Evolutionary conservation across 2,888 invertebrate genomes (phyloP), one percentile per base, ranked within the genome.

Genomic region (Macrosoma leucophasiata): DNA sequence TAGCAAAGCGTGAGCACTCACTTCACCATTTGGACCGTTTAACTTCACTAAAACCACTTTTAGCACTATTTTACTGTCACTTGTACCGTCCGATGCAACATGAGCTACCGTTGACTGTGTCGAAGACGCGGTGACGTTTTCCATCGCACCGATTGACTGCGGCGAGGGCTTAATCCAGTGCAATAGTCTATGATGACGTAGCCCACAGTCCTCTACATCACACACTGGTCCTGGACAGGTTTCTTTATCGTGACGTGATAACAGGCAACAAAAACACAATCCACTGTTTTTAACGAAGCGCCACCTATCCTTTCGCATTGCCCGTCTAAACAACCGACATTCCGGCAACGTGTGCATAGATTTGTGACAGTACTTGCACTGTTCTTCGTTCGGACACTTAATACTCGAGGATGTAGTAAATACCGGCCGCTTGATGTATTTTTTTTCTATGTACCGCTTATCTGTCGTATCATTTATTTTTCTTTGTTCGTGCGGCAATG

Each of bases 151-250:
- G n/a, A n/a, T n/a, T n/a, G n/a, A n/a, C n/a, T n/a, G n/a, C 2
- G 10, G 17, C 25, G 33, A 11, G 20, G 32, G 7, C n/a, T n/a
- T n/a, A 14, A 33, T 15, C 31, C 32, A 32, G 26, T 43, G 44
- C 3, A 43, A 13, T 13, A 45, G 14, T 6, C 23, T 26, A 10
- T 48, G 43, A 13, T 48, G 48, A 5, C 26, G 22, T 5, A 38
- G 27, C 0, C 41, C 42, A 18, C 47, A 45, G 8, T 26, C 13
- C 10, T 43, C 33, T 8, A 37, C 17, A n/a, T 40, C 29, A 9
- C 45, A 42, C 3, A 15, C 23, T 4, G 33, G 29, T 9, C 33
- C 36, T 3, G 30, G 20, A 11, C 41, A 44, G 4, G 14, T 17
- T 2, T 25, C 12, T 3, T 18, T 19, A 5, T 19, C 23, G 17